These are phyloP conservation scores for Aradophagus sp. DNA, from an alignment of 1,140 invertebrate species.

Conservation along the genomic window DNA sequence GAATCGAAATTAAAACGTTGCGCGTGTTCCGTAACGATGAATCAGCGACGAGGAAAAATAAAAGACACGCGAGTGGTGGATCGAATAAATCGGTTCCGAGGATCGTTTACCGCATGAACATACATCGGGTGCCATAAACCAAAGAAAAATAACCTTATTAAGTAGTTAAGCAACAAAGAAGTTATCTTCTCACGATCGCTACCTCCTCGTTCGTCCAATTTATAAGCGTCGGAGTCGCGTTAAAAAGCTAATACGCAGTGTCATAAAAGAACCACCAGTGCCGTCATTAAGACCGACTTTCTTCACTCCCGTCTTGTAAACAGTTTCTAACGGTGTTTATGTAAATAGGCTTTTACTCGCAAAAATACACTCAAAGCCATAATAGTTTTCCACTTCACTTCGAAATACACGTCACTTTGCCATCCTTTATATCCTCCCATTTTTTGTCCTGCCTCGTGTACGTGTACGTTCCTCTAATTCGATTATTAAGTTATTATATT, in stretches of 20 bases:
- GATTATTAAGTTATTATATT: constrained; percentile 41
- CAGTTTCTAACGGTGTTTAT: constrained; percentile 40
- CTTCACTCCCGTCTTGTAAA: constrained; percentile 38
- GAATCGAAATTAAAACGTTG: no score
- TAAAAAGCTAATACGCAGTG: constrained; percentile 41
- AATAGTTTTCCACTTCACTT: constrained; percentile 44
- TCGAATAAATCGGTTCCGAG: constrained; percentile 28
- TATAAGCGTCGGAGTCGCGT: constrained; percentile 42
- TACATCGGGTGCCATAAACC: constrained; percentile 21
- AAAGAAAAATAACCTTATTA: constrained; percentile 45
- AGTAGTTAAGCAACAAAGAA: constrained; percentile 50
- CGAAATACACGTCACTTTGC: constrained; percentile 15
- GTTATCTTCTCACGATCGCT: constrained; percentile 53
- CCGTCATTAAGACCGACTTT: constrained; percentile 33
- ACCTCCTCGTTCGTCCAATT: constrained; percentile 41
- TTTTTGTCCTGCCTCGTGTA: no score
- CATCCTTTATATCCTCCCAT: constrained; percentile 1
- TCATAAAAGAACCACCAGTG: constrained; percentile 39
- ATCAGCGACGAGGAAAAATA: no score
- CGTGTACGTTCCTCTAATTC: constrained; percentile 15
- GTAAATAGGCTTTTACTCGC: constrained; percentile 49
- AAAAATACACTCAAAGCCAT: constrained; percentile 32
- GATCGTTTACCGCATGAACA: constrained; percentile 16
- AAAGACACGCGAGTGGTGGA: constrained; percentile 6
- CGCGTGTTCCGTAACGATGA: no score